Conservation (phyloP, 1,140 invertebrate genomes). For the Marisa cornuarietis region DNA sequence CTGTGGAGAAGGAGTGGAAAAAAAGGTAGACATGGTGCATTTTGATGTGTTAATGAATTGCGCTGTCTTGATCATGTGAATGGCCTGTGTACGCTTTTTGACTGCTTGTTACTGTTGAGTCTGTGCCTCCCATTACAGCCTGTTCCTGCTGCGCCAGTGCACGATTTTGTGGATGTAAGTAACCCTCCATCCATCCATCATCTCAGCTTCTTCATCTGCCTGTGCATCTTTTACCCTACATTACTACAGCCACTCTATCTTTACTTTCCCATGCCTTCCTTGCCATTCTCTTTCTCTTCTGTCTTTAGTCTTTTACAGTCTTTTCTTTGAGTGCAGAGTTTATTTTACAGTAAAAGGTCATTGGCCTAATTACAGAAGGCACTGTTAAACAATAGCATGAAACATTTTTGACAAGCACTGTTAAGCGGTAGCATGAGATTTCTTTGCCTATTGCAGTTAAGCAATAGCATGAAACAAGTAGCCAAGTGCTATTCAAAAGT, state of each 20-base stretch:
- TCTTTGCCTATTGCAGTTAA: too few relatives aligned
- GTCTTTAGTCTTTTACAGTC: neutral
- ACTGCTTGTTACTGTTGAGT: conserved; percentile 14
- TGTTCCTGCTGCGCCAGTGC: conserved; percentile 14
- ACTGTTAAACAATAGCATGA: too few relatives aligned
- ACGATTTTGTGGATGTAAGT: conserved; percentile 34
- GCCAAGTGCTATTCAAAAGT: too few relatives aligned
- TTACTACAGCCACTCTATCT: neutral
- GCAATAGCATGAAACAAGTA: too few relatives aligned
- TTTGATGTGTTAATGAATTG: conserved; percentile 21
- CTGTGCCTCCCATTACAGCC: conserved; percentile 24
- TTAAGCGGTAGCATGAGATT: too few relatives aligned
- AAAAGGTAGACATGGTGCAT: neutral
- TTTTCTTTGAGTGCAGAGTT: too few relatives aligned
- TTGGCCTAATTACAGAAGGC: too few relatives aligned
- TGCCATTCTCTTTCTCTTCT: neutral
- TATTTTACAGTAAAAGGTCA: too few relatives aligned
- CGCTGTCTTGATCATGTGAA: conserved; percentile 16
- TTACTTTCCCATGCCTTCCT: neutral
- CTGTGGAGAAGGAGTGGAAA: neutral
- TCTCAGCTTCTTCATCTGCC: neutral
- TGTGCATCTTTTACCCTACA: neutral
- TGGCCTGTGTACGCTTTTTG: conserved; percentile 12
- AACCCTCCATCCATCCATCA: conserved; percentile 11
- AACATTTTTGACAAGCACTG: too few relatives aligned